Evolutionary conservation across 2,113 vertebrate genomes (phyloP).

Genomic region (Arenaria interpres): DNA sequence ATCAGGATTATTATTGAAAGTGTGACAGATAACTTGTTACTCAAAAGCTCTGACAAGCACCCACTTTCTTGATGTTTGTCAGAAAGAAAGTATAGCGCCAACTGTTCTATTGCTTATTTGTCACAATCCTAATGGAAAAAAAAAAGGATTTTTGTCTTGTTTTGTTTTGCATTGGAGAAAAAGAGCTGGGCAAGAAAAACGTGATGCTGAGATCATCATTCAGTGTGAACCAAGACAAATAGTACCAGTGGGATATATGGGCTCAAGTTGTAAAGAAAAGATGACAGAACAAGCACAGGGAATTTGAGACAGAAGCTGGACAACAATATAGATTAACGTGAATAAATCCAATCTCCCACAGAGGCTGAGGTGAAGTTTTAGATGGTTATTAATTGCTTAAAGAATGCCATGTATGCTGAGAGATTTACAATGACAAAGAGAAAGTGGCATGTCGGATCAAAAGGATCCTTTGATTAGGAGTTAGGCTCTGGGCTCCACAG

Average conservation of each 20-base stretch:
- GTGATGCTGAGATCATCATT: not conserved
- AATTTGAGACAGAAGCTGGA: not conserved
- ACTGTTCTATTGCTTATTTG: not conserved
- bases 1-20: not conserved
- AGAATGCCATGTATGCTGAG: not conserved
- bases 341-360: not conserved
- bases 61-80: not conserved
- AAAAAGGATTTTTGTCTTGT: not conserved
- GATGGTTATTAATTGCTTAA: not conserved
- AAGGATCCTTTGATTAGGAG: not conserved
- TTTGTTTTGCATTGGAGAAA: not conserved
- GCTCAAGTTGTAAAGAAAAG: not conserved
- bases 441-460: not conserved
- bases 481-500: not conserved
- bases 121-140: not conserved
- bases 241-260: not conserved
- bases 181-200: not conserved
- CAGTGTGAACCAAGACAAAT: not conserved
- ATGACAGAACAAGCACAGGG: not conserved
- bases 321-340: not conserved
- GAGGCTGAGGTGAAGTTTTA: not conserved
- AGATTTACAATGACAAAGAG: not conserved
- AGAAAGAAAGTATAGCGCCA: not conserved
- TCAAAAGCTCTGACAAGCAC: not conserved
- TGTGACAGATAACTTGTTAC: not conserved